Conservation (phyloP, 2,797 vertebrate genomes). For the Glyptemys insculpta region DNA sequence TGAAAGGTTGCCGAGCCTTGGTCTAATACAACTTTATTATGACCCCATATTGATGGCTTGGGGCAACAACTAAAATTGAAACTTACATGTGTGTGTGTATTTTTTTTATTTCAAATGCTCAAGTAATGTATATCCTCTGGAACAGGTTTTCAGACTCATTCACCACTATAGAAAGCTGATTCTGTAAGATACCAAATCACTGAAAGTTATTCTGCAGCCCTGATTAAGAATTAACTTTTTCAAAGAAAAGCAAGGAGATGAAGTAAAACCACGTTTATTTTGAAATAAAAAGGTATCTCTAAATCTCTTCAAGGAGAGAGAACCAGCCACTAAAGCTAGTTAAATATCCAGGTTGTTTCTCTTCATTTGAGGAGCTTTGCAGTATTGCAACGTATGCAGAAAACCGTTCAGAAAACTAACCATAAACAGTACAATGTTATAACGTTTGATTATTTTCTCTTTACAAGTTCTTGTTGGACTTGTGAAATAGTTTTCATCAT, state of each 20-base stretch:
- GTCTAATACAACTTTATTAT: conserved; percentile 8
- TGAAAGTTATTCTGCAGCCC: background rate
- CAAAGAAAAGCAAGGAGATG: background rate
- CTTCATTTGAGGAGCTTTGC: background rate
- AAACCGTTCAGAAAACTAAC: background rate
- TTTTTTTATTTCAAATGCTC: background rate
- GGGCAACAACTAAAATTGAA: background rate
- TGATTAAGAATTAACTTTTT: background rate
- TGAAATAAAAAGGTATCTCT: background rate
- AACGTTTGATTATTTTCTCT: background rate
- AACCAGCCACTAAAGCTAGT: background rate
- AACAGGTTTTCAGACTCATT: background rate
- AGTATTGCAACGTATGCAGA: background rate
- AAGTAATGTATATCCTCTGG: background rate
- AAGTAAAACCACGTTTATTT: background rate
- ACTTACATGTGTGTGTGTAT: background rate
- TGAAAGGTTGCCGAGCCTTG: too few species aligned
- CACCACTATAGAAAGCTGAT: background rate
- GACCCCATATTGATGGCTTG: background rate
- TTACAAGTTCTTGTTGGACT: background rate
- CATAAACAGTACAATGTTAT: fast-evolving
- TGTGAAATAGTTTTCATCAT: conserved; percentile 5
- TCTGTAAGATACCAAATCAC: background rate
- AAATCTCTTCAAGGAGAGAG: background rate
- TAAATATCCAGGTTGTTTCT: background rate